phyloP scores from a whole-genome alignment of 2,113 vertebrate species.

The Monopterus albus region DNA sequence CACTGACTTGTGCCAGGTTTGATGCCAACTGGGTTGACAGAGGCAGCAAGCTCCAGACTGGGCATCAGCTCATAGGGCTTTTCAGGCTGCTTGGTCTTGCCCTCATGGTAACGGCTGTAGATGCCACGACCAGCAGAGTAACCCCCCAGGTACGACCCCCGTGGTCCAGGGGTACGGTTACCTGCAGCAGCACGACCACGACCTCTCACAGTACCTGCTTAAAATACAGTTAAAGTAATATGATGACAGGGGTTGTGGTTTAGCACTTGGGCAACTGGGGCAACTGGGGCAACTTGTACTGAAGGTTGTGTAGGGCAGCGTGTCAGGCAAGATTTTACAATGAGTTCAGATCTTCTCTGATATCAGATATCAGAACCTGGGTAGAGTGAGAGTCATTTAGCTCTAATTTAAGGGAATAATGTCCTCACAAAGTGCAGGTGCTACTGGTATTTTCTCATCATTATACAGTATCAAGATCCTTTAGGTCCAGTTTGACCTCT shows the following conservation, averaged over 20 bases:
- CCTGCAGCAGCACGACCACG: slow-evolving; percentile 93
- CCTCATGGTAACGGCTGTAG: slow-evolving; percentile 99
- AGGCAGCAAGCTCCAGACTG: slow-evolving; percentile 91
- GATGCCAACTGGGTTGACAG: slow-evolving; percentile 92
- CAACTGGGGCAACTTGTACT: slow-evolving; percentile 25
- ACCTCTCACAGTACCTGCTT: slow-evolving; percentile 99
- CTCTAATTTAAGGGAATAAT: background rate
- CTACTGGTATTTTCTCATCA: background rate
- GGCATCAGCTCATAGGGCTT: slow-evolving; percentile 95
- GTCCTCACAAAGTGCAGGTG: background rate
- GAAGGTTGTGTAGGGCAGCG: background rate
- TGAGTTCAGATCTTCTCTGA: slow-evolving; percentile 12
- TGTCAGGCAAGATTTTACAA: background rate
- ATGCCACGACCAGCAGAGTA: slow-evolving; percentile 99
- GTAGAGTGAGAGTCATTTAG: background rate
- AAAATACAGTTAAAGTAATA: slow-evolving; percentile 83
- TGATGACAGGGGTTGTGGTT: slow-evolving; percentile 64
- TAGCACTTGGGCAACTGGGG: slow-evolving; percentile 34
- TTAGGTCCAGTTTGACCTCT: slow-evolving; percentile 23
- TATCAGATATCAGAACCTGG: slow-evolving; percentile 7
- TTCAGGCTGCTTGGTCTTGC: slow-evolving; percentile 95
- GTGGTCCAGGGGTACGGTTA: slow-evolving; percentile 93
- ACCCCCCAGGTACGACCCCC: slow-evolving; percentile 97
- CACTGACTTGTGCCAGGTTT: slow-evolving; percentile 98
- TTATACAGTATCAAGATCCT: background rate